These are phyloP conservation scores for Crax fasciolata DNA, from an alignment of 2,797 vertebrate species.

Conservation along the genomic window DNA sequence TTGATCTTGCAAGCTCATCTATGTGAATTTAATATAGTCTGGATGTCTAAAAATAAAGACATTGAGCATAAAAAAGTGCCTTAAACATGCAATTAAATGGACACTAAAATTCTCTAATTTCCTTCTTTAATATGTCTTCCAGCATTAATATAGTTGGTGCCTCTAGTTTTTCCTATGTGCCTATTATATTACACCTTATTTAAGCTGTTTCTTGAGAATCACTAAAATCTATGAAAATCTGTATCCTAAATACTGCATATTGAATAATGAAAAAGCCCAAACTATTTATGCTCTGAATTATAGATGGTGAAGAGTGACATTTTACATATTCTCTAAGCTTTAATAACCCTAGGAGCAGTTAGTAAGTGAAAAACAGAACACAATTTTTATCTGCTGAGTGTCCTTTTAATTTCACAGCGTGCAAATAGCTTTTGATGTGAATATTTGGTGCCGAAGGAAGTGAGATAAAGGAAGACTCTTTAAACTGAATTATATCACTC, in stretches of 20 bases:
- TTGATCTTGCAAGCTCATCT: background rate
- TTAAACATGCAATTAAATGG: background rate
- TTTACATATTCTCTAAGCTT: constrained; percentile 44
- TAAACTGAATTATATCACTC: constrained; percentile 51
- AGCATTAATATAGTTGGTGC: background rate
- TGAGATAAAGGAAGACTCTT: constrained; percentile 33
- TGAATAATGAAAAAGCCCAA: background rate
- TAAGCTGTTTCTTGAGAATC: background rate
- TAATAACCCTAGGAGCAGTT: constrained; percentile 7
- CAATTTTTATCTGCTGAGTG: constrained; percentile 28
- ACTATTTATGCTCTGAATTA: constrained; percentile 9
- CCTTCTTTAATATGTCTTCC: background rate
- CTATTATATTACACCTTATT: background rate
- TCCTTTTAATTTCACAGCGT: constrained; percentile 67
- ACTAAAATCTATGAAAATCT: background rate
- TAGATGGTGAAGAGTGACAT: background rate
- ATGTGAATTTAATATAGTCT: background rate
- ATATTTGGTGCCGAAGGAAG: constrained; percentile 26
- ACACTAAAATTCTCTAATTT: background rate
- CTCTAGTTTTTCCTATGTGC: background rate
- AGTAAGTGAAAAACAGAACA: constrained; percentile 23
- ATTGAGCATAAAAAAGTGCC: background rate
- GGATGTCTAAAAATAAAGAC: constrained; percentile 11
- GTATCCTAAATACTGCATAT: background rate
- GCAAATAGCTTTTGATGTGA: constrained; percentile 56